These are phyloP conservation scores for Protomyctophum bolini DNA, from an alignment of 2,113 vertebrate species.

Conservation along the genomic window DNA sequence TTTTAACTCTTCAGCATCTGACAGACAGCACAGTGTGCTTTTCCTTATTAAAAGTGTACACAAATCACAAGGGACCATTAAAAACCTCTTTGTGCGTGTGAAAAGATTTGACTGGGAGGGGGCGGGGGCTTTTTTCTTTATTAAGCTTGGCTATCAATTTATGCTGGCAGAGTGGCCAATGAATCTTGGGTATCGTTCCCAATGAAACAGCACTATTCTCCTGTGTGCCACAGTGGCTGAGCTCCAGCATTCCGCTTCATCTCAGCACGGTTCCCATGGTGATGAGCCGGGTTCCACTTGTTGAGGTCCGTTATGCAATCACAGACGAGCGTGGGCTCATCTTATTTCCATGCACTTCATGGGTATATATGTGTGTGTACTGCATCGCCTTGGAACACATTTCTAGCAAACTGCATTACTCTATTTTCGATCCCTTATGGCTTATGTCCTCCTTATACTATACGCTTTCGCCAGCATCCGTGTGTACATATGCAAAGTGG, in stretches of 20 bases:
- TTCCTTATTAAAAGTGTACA: constrained; percentile 48
- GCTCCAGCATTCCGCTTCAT: constrained; percentile 68
- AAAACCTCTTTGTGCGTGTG: constrained; percentile 53
- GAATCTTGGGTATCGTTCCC: constrained; percentile 38
- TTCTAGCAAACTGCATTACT: constrained; percentile 5
- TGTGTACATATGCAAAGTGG: too few species aligned
- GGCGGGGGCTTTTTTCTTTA: constrained; percentile 23
- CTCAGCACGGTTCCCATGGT: constrained; percentile 73
- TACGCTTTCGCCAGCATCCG: neutral
- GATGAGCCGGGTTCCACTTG: constrained; percentile 72
- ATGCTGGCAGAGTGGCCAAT: constrained; percentile 31
- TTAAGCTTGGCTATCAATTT: constrained; percentile 59
- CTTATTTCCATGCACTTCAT: constrained; percentile 65
- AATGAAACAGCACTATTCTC: constrained; percentile 35
- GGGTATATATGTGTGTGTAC: constrained; percentile 31
- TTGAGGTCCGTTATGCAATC: constrained; percentile 76
- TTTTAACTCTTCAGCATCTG: constrained; percentile 29
- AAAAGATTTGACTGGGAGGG: constrained; percentile 36
- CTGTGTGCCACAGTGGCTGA: constrained; percentile 42
- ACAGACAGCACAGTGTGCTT: constrained; percentile 31
- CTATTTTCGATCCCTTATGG: neutral
- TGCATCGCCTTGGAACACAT: constrained; percentile 30
- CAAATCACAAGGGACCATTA: constrained; percentile 57
- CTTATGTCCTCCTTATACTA: neutral
- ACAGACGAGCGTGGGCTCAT: constrained; percentile 73